These are phyloP conservation scores for Pitangus sulphuratus DNA, from an alignment of 2,797 vertebrate genomes.

Conservation along the genomic window DNA sequence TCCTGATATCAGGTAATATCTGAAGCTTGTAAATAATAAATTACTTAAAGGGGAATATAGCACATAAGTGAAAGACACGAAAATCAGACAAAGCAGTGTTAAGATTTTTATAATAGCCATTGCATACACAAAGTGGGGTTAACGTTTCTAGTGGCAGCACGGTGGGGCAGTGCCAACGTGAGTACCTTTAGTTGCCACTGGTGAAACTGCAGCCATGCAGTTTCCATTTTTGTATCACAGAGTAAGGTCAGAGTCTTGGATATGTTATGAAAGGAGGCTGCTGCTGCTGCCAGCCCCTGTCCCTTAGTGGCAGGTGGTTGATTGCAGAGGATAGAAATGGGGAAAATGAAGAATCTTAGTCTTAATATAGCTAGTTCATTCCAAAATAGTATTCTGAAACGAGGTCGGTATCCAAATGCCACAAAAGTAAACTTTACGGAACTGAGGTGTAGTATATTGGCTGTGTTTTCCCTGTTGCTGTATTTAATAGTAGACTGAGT, in stretches of 20 bases:
- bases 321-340: background rate
- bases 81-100: background rate
- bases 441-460: background rate
- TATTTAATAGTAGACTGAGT: background rate
- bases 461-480: background rate
- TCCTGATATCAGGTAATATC: background rate
- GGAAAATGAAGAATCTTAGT: background rate
- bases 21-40: background rate
- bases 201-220: background rate
- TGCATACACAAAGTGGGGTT: background rate
- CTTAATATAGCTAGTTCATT: background rate
- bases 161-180: fast-evolving
- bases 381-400: background rate
- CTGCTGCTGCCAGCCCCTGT: background rate
- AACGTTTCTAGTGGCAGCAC: background rate
- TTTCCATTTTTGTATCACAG: background rate
- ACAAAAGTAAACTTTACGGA: background rate
- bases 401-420: background rate
- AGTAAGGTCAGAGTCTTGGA: background rate
- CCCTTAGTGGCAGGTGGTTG: background rate
- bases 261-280: background rate
- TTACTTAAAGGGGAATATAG: background rate
- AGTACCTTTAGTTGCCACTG: background rate
- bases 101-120: background rate
- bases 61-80: background rate